Conservation (phyloP, 2,797 vertebrate genomes). For the Enteromius paludinosus region DNA sequence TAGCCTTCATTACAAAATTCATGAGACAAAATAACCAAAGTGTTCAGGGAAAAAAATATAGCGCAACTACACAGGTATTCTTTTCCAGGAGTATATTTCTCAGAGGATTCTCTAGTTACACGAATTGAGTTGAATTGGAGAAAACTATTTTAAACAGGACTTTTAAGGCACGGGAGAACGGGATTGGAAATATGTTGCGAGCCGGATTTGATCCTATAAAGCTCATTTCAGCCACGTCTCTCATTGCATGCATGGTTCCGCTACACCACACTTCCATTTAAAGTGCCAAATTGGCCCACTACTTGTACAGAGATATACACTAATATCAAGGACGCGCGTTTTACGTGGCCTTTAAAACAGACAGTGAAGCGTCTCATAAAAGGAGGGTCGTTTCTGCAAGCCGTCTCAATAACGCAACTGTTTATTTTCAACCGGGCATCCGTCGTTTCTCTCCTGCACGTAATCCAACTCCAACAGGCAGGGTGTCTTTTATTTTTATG, state of each 20-base stretch:
- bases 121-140: neutral
- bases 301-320: neutral
- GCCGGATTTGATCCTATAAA: neutral
- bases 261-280: neutral
- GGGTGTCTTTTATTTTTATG: conserved; percentile 33
- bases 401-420: conserved; percentile 1
- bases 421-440: conserved; percentile 24
- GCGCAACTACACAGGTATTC: neutral
- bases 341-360: conserved; percentile 21
- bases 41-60: neutral
- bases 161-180: neutral
- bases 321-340: neutral
- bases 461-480: conserved; percentile 16
- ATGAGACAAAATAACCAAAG: neutral
- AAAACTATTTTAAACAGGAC: neutral
- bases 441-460: neutral
- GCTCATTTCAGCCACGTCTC: neutral
- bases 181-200: neutral
- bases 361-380: conserved; percentile 9
- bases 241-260: neutral
- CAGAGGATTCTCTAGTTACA: neutral
- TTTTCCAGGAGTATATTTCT: neutral
- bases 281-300: neutral
- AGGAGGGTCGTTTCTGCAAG: neutral
- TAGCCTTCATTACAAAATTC: neutral